Evolutionary conservation across 2,113 vertebrate species (phyloP).

Genomic region (Dissostichus mawsoni): DNA sequence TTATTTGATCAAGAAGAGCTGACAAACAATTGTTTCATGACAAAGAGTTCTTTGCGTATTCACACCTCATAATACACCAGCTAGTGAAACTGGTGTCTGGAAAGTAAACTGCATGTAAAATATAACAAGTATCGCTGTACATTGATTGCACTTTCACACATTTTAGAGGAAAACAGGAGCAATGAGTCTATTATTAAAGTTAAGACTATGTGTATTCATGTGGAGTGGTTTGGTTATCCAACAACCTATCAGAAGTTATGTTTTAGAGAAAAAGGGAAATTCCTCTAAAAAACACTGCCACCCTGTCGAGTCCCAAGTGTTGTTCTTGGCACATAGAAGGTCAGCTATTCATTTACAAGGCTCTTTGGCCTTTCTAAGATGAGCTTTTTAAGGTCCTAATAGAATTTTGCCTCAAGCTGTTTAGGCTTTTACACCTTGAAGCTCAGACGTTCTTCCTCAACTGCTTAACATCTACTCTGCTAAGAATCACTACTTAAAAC

Average conservation of each 20-base stretch:
- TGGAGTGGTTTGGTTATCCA: conserved; percentile 22
- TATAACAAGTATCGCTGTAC: conserved; percentile 40
- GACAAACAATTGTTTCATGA: conserved; percentile 14
- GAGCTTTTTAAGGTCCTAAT: conserved; percentile 26
- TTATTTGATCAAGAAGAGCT: conserved; percentile 30
- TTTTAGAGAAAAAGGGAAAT: conserved; percentile 2
- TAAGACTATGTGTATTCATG: conserved; percentile 1
- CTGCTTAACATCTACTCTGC: not conserved
- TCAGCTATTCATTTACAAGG: conserved; percentile 71
- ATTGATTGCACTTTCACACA: conserved; percentile 64
- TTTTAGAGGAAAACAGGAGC: conserved; percentile 13
- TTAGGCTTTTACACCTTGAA: conserved; percentile 12
- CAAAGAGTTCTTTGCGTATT: not conserved
- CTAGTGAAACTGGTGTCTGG: conserved; percentile 1
- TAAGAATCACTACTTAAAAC: conserved; percentile 11
- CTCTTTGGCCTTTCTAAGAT: conserved; percentile 2
- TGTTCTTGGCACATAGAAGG: conserved; percentile 70
- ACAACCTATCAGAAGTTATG: not conserved
- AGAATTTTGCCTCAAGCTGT: conserved; percentile 43
- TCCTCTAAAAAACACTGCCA: conserved; percentile 38
- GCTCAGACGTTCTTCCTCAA: not conserved
- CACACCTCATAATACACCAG: conserved; percentile 18
- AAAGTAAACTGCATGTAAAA: conserved; percentile 43
- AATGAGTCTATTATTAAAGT: not conserved
- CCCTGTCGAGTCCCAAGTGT: conserved; percentile 50